phyloP scores from a whole-genome alignment of 1,140 invertebrate genomes.

The Brachionus manjavacas region DNA sequence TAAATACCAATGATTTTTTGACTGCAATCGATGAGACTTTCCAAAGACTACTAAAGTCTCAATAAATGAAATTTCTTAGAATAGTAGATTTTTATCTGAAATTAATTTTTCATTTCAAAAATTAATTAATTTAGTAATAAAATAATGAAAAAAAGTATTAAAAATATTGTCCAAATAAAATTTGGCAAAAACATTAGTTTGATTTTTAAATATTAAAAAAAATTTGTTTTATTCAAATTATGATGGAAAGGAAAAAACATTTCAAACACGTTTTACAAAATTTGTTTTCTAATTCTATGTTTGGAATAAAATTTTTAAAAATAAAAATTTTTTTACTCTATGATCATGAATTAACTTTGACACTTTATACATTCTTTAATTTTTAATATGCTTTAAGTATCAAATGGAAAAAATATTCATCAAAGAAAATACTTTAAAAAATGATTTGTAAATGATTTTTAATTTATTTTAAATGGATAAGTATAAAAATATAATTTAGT shows the following conservation, averaged over 20 bases:
- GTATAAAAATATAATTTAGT: too few species aligned
- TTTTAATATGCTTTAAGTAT: too few species aligned
- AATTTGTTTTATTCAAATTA: neutral
- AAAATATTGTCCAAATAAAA: neutral
- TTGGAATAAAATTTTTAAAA: too few species aligned
- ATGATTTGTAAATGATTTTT: too few species aligned
- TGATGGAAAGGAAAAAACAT: neutral
- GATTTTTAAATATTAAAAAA: too few species aligned
- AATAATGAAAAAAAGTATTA: neutral
- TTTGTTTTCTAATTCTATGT: too few species aligned
- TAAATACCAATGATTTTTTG: conserved; percentile 58
- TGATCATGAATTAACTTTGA: too few species aligned
- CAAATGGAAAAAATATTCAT: too few species aligned
- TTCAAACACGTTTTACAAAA: neutral
- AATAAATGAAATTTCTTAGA: conserved; percentile 55
- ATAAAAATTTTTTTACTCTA: too few species aligned
- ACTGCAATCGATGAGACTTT: conserved; percentile 51
- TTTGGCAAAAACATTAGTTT: neutral
- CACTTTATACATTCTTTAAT: too few species aligned
- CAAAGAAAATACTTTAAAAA: too few species aligned
- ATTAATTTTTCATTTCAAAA: neutral
- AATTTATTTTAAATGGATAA: too few species aligned
- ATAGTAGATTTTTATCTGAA: neutral
- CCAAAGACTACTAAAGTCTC: conserved; percentile 48
- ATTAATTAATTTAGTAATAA: neutral